Evolutionary conservation across 2,113 vertebrate genomes (phyloP).

Genomic region (Eolophus roseicapilla): DNA sequence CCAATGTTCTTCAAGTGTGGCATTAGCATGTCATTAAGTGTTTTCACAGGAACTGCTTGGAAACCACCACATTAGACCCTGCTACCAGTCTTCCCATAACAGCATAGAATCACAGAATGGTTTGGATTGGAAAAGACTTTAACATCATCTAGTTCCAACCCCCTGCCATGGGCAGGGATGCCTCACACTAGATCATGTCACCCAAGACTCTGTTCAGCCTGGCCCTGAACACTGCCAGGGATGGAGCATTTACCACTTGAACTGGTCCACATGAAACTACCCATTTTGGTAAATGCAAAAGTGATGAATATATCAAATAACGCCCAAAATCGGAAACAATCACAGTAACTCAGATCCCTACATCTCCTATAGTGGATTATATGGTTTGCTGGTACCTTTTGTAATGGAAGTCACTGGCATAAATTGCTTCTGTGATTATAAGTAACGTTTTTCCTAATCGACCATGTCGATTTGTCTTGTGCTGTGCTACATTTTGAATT

Average conservation of each 20-base stretch:
- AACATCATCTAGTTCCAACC: background rate
- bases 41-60: background rate
- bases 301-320: background rate
- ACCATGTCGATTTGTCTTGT: background rate
- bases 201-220: background rate
- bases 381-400: background rate
- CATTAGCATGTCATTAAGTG: background rate
- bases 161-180: too few species aligned
- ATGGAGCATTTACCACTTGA: background rate
- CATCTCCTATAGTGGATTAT: background rate
- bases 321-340: background rate
- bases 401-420: background rate
- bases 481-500: background rate
- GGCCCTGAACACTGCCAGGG: background rate
- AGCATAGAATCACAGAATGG: background rate
- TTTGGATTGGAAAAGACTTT: background rate
- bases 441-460: background rate
- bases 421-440: background rate
- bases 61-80: background rate
- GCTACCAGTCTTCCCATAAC: background rate
- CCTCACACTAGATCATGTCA: too few species aligned
- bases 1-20: rapidly evolving
- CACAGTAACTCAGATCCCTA: background rate
- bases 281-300: background rate
- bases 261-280: background rate